These are phyloP conservation scores for Lytechinus pictus DNA, from an alignment of 35 echinoderm and acorn worm species.

Conservation along the genomic window DNA sequence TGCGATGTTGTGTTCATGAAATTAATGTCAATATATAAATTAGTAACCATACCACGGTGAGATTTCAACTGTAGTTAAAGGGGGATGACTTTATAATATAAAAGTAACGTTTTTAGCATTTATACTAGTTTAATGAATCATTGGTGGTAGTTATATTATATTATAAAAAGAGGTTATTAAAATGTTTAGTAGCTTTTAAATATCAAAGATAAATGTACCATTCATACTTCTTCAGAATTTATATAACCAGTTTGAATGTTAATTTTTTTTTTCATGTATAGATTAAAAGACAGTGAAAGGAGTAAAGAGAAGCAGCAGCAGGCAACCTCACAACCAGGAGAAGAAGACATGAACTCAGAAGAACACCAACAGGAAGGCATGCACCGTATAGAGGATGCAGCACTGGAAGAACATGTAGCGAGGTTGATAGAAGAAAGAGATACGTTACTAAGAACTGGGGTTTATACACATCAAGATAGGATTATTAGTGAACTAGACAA, in stretches of 20 bases:
- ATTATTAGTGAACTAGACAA: conserved; percentile 91
- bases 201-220: neutral
- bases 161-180: too few relatives aligned
- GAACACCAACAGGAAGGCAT: conserved; percentile 6
- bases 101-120: too few relatives aligned
- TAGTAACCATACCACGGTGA: too few relatives aligned
- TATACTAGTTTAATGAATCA: too few relatives aligned
- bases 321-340: conserved; percentile 24
- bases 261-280: neutral
- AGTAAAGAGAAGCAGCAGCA: conserved; percentile 50
- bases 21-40: too few relatives aligned
- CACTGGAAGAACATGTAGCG: conserved; percentile 73
- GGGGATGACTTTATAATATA: too few relatives aligned
- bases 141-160: too few relatives aligned
- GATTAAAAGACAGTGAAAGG: conserved; percentile 17
- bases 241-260: neutral
- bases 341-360: conserved; percentile 47
- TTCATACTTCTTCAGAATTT: neutral
- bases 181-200: neutral
- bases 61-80: too few relatives aligned
- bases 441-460: conserved; percentile 86
- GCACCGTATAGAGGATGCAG: conserved; percentile 29
- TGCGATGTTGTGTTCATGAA: too few relatives aligned
- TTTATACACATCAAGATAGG: conserved; percentile 93
- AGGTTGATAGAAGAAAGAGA: conserved; percentile 96